Base-by-base conservation (phyloP, 2,797 vertebrate species). In the Falco naumanni region DNA sequence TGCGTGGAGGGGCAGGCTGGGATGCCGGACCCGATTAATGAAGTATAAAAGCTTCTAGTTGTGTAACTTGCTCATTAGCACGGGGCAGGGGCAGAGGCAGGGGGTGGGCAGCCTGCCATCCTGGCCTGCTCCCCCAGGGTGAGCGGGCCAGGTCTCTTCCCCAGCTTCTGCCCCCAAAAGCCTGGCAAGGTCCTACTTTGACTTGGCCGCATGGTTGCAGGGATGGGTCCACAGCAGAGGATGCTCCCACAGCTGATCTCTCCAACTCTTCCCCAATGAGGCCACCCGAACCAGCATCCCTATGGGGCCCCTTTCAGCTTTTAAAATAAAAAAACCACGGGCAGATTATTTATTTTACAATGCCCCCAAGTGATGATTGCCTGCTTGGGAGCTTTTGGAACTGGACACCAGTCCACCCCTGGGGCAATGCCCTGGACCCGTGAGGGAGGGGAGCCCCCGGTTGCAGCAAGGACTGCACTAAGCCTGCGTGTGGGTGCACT, bases 41-140 rank as follows among this genome's bases (percentile, higher is more conserved):
- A 79, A 43, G 50, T 94, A 97, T 97, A 97, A 98, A 98, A 98
- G 98, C 95, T 93, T 56, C 97, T 94, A 87, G 96, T 98, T 98
- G 98, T 98, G 91, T 95, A 96, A 97, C 95, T 88, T 26, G 39
- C 96, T 96, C 94, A 96, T 95, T 97, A 97, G 97, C 70, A 95
- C n/a, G 22, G 90, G 74, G 90, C 96, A 96, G 74, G 89, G 95
- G 95, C 95, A 97, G 95, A 79, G 90, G 48, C 34, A 89, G 53
- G 81, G 31, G 18, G 31, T 80, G 70, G 43, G 80, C 96, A 87
- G 72, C 45, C 77, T 95, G 93, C 97, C 95, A 95, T 77, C 68
- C 43, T n/a, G 0, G 95, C 75, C 86, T 63, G 22, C 14, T 77
- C 33, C 37, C 39, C 21, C 0, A 0, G 34, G 51, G 26, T 3